Evolutionary conservation across 2,113 vertebrate species (phyloP), one percentile per base, ranked within the genome.

Genomic region (Brachionichthys hirsutus): DNA sequence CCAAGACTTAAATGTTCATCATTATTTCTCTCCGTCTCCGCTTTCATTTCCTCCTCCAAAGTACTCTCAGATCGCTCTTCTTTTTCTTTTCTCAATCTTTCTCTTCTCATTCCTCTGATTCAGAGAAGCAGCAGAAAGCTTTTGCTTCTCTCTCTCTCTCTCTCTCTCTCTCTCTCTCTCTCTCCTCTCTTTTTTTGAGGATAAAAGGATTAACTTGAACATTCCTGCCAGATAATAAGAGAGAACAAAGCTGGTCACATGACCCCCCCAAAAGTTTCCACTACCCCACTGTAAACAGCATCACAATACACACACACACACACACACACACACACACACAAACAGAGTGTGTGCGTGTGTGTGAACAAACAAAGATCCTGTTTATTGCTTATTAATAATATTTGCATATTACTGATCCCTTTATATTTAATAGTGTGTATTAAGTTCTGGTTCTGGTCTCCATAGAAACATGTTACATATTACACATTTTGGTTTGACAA

Each of bases 131-230:
- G 53, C 58, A 11, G 24, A 73, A 52, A 50, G 67, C 43, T 52
- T 42, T 43, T 62, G 54, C 63, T 63, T 75, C 57, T 12, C 19
- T 61, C 20, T 60, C 15, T 41, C 15, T 70, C 46, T 35, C 12
- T 47, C 16, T 47, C 16, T 30, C 19, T 24, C 19, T 49, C 12
- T 24, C 12, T 58, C 34, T 53, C 34, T 34, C 34, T 19, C 54
- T 41, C 42, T 40, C 46, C 51, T 65, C 63, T 77, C 48, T 70
- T 48, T 71, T 71, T 84, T 76, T 59, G 72, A 72, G 75, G 80
- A 86, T 86, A 80, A 86, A 85, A 64, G 66, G 85, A 87, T 90
- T 86, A 87, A 74, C 50, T 52, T 62, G 71, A 75, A 85, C 84
- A 87, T 86, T 90, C 85, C 75, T 82, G 73, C 66, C 73, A 77